phyloP scores from a whole-genome alignment of 2,113 vertebrate genomes.

The Fregetta grallaria region DNA sequence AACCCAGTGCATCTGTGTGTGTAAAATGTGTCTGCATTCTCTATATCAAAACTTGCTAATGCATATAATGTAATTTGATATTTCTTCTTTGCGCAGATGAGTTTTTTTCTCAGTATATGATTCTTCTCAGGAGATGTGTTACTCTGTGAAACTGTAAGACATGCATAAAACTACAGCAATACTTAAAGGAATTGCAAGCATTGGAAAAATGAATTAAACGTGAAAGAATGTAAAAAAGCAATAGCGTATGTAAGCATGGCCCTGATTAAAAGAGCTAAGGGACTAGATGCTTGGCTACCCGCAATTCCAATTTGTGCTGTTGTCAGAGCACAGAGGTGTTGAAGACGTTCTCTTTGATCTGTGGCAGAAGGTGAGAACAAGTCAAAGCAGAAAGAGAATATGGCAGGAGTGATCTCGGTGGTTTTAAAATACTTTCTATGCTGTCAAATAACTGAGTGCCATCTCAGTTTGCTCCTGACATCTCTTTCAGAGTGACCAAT shows the following conservation, averaged over 20 bases:
- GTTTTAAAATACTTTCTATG: neutral
- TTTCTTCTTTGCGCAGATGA: rapidly evolving
- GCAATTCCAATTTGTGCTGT: neutral
- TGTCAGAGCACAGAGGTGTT: neutral
- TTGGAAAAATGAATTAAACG: neutral
- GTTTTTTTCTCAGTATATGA: neutral
- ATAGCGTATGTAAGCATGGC: neutral
- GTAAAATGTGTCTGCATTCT: neutral
- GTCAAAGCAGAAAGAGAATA: neutral
- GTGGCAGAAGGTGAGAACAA: neutral
- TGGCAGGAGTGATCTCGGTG: neutral
- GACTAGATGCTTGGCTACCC: neutral
- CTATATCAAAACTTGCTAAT: neutral
- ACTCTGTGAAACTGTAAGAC: neutral
- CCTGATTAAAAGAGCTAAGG: neutral
- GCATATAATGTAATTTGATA: neutral
- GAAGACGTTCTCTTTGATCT: neutral
- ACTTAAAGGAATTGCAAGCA: neutral
- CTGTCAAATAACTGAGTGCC: neutral
- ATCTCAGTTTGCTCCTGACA: neutral
- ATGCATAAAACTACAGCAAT: neutral
- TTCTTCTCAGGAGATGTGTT: neutral
- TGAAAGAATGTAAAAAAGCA: neutral
- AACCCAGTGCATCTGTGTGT: neutral
- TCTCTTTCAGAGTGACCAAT: neutral